These are phyloP conservation scores for Diplodus sargus DNA, from an alignment of 2,797 vertebrate species.

Conservation along the genomic window DNA sequence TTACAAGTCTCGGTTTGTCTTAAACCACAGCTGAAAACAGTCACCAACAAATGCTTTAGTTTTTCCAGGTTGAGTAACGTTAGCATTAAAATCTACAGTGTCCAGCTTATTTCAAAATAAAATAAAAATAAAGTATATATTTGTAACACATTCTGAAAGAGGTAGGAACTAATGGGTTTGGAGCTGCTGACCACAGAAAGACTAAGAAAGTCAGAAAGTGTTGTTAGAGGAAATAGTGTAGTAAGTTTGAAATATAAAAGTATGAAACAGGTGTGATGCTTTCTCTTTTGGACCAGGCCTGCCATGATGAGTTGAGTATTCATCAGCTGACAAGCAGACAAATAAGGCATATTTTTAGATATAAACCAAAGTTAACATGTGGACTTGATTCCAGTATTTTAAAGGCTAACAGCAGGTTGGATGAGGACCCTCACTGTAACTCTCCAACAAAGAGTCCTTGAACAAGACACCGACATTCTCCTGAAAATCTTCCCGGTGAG, in stretches of 20 bases:
- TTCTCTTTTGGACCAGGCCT: neutral
- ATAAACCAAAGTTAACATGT: neutral
- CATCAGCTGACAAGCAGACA: neutral
- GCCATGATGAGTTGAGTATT: neutral
- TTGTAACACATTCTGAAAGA: neutral
- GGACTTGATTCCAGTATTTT: neutral
- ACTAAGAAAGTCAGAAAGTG: too few relatives aligned
- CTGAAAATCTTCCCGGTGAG: neutral
- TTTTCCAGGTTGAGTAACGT: neutral
- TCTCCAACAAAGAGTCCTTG: slow-evolving; percentile 22
- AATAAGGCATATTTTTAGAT: neutral
- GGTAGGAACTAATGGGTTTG: neutral
- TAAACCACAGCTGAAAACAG: slow-evolving; percentile 2
- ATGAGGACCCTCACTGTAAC: slow-evolving; percentile 2
- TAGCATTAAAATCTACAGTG: neutral
- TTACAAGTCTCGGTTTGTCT: neutral
- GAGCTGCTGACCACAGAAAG: neutral
- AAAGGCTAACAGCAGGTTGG: neutral
- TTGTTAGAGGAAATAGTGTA: neutral
- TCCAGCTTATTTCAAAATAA: neutral
- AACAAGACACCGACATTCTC: slow-evolving; percentile 16
- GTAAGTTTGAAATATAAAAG: neutral
- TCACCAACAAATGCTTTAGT: neutral
- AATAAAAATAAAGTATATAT: neutral
- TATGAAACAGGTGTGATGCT: neutral